phyloP scores from a whole-genome alignment of 2,113 vertebrate genomes.

The Psammodynastes pulverulentus region DNA sequence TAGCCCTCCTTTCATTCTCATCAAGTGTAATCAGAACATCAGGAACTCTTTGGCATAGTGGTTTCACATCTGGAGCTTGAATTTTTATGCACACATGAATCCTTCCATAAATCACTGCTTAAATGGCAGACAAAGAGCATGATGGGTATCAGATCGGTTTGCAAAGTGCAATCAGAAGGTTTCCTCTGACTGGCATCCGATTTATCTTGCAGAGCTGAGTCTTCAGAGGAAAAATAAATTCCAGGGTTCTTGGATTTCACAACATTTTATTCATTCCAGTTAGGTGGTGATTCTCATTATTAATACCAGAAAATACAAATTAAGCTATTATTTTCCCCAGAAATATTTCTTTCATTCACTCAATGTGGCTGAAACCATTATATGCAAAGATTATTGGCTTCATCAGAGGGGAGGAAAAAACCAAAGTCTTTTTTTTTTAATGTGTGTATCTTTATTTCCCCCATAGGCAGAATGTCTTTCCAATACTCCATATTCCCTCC shows the following conservation, averaged over 20 bases:
- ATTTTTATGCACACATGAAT: neutral
- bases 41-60: neutral
- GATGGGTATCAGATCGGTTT: neutral
- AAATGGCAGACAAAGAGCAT: neutral
- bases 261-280: neutral
- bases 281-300: neutral
- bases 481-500: neutral
- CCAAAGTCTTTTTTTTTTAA: neutral
- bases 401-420: fast-evolving
- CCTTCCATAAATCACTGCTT: neutral
- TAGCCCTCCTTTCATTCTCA: neutral
- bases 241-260: neutral
- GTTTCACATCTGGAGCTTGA: neutral
- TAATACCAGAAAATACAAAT: neutral
- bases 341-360: neutral
- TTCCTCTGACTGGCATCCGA: neutral
- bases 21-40: neutral
- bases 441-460: conserved; percentile 1
- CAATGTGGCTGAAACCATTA: neutral
- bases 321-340: neutral
- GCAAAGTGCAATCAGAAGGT: neutral
- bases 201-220: neutral
- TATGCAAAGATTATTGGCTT: neutral
- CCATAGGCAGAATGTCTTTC: neutral
- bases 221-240: neutral